phyloP scores from a whole-genome alignment of 23 tunicate genomes.

The Trididemnum nubilum region DNA sequence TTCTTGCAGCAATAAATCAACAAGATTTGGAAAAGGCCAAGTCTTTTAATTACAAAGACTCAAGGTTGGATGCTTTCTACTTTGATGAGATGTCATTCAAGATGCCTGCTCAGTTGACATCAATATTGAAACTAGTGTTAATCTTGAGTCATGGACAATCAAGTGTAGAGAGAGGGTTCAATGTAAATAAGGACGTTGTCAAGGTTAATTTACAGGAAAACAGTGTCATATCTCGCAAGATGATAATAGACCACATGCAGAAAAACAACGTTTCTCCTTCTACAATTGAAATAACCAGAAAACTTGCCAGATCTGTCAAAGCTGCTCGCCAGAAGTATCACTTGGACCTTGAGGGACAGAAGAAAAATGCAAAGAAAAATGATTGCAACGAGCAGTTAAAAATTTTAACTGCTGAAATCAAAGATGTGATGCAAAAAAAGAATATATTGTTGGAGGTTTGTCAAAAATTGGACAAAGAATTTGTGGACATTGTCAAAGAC shows the following conservation, averaged over 20 bases:
- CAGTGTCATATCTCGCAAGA: background rate
- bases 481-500: background rate
- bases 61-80: background rate
- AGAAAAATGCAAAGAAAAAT: background rate
- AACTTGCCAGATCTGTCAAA: background rate
- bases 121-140: background rate
- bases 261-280: background rate
- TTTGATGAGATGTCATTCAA: background rate
- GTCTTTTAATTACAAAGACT: background rate
- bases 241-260: background rate
- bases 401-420: background rate
- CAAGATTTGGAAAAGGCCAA: background rate
- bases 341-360: background rate
- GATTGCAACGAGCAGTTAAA: background rate
- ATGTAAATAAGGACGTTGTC: background rate
- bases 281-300: background rate
- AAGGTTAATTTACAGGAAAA: background rate
- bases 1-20: background rate
- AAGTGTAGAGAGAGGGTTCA: constrained; percentile 1
- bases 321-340: background rate
- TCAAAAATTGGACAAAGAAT: background rate
- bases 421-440: background rate
- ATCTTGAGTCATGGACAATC: background rate
- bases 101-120: constrained; percentile 2
- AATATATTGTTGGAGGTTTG: background rate